A percentile compares a stretch with the other conserved stretches of the same genome.
Conservation (phyloP, 1,140 invertebrate species). For the Globodera rostochiensis region DNA sequence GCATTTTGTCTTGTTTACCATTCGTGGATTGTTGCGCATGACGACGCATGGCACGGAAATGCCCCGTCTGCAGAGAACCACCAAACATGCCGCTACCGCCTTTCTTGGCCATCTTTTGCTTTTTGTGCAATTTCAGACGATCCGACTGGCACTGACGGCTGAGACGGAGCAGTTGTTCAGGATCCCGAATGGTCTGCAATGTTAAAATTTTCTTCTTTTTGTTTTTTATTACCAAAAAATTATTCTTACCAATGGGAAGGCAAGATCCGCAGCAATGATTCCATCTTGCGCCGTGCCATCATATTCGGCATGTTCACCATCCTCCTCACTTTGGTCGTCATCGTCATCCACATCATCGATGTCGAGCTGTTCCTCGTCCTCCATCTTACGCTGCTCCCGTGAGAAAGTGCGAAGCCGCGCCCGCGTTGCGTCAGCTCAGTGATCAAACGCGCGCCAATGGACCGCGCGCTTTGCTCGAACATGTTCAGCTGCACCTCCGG, state of each 20-base stretch:
- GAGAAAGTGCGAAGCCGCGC: background rate
- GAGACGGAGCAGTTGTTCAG: background rate
- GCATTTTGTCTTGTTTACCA: background rate
- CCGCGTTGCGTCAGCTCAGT: slow-evolving; percentile 3
- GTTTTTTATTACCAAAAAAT: background rate
- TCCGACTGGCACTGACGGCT: background rate
- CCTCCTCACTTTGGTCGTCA: background rate
- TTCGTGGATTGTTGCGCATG: background rate
- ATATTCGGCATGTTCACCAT: background rate
- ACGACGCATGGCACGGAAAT: slow-evolving; percentile 8
- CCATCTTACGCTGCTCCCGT: background rate
- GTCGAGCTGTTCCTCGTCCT: slow-evolving; percentile 6
- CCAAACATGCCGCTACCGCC: background rate
- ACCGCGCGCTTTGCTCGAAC: slow-evolving; percentile 12
- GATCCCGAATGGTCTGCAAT: background rate
- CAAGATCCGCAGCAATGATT: background rate
- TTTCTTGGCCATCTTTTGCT: background rate
- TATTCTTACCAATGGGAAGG: background rate
- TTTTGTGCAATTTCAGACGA: background rate
- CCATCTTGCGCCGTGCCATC: background rate
- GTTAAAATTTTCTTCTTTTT: background rate
- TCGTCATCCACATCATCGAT: background rate
- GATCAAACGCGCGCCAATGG: background rate
- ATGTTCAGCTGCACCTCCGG: slow-evolving; percentile 9
- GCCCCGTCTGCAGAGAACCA: background rate